Evolutionary conservation across 2,888 invertebrate species (phyloP).

Genomic region (Caenorhabditis sulstoni): DNA sequence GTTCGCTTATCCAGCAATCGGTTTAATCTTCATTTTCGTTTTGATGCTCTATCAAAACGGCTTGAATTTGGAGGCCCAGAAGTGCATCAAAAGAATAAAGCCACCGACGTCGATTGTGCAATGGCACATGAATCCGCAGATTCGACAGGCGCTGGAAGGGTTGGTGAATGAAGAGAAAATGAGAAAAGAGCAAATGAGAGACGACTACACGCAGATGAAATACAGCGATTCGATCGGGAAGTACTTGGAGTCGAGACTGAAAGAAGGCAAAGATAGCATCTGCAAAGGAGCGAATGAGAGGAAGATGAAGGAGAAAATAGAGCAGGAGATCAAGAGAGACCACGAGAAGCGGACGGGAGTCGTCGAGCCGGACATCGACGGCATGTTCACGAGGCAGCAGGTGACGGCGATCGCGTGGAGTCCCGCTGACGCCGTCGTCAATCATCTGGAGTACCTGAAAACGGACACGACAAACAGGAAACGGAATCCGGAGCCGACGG

Average conservation of each 20-base stretch:
- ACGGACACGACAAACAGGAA: neutral
- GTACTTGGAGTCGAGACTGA: no score
- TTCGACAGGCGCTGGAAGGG: neutral
- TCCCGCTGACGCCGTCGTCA: neutral
- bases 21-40: neutral
- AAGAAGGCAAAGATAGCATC: no score
- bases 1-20: neutral
- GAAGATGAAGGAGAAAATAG: no score
- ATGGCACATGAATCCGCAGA: neutral
- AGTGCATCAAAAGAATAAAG: neutral
- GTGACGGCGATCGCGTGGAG: neutral
- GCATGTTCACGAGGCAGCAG: no score
- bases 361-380: no score
- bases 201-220: no score
- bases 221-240: no score
- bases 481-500: neutral
- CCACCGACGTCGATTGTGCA: no score
- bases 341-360: no score
- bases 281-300: no score
- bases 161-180: neutral
- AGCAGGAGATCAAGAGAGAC: no score
- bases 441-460: neutral
- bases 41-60: neutral
- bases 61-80: neutral
- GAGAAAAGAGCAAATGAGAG: no score